phyloP scores from a whole-genome alignment of 1,140 invertebrate species.

The Lordiphosa stackelbergi region DNA sequence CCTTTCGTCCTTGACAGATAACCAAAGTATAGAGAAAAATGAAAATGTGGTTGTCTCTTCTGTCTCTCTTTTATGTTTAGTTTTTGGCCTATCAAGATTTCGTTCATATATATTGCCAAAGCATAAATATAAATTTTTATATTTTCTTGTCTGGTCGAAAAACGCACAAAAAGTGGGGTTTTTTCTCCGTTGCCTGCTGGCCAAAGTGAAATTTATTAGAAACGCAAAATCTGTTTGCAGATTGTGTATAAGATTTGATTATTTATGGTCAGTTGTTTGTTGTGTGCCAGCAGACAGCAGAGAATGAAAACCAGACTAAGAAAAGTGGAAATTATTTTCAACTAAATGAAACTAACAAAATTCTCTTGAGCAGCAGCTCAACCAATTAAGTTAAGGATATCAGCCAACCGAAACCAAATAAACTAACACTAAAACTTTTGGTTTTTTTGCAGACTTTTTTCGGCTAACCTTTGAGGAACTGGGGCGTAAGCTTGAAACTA shows the following conservation, averaged over 20 bases:
- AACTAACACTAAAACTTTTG: constrained; percentile 38
- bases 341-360: constrained; percentile 54
- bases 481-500: constrained; percentile 59
- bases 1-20: constrained; percentile 28
- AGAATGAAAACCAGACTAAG: constrained; percentile 19
- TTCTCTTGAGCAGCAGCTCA: constrained; percentile 37
- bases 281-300: constrained; percentile 24
- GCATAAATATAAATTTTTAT: constrained; percentile 62
- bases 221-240: constrained; percentile 73
- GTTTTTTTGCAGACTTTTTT: constrained; percentile 44
- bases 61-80: constrained; percentile 25
- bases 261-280: constrained; percentile 67
- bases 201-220: constrained; percentile 75
- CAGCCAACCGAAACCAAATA: constrained; percentile 21
- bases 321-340: constrained; percentile 2
- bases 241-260: constrained; percentile 72
- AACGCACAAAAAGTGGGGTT: constrained; percentile 32
- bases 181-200: constrained; percentile 33
- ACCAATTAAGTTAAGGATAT: constrained; percentile 56
- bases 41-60: constrained; percentile 17
- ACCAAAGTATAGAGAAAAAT: constrained; percentile 5
- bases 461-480: constrained; percentile 29
- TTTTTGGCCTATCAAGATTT: constrained; percentile 40
- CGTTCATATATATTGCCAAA: constrained; percentile 15
- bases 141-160: constrained; percentile 44